Evolutionary conservation across 2,888 invertebrate species (phyloP).

Genomic region (Tetanocera ferruginea): DNA sequence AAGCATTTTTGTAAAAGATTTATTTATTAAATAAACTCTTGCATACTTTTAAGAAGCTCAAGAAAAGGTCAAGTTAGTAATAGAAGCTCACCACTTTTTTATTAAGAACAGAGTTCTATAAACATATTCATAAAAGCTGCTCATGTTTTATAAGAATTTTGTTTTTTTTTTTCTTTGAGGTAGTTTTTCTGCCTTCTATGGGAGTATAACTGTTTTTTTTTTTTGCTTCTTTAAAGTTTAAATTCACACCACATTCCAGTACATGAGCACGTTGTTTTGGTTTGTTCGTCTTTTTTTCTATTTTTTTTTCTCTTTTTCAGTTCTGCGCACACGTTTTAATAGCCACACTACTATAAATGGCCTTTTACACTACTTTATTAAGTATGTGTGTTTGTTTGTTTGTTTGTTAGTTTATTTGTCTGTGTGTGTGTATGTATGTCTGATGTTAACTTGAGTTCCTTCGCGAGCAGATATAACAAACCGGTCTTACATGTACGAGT

Average conservation of each 20-base stretch:
- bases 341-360: slow-evolving; percentile 24
- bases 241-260: slow-evolving; percentile 7
- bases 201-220: neutral
- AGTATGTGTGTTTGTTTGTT: neutral
- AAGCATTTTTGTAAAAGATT: too few relatives aligned
- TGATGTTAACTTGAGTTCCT: neutral
- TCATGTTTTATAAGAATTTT: neutral
- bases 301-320: neutral
- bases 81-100: slow-evolving; percentile 9
- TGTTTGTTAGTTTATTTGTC: neutral
- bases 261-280: slow-evolving; percentile 20
- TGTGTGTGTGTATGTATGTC: neutral
- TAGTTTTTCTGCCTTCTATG: neutral
- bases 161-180: neutral
- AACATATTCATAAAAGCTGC: slow-evolving; percentile 7
- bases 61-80: neutral
- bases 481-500: neutral
- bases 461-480: neutral
- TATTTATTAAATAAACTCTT: too few relatives aligned
- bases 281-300: neutral
- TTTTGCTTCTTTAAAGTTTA: neutral
- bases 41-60: neutral
- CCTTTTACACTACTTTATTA: slow-evolving; percentile 14
- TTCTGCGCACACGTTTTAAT: slow-evolving; percentile 17
- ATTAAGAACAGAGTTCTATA: neutral